Evolutionary conservation across 2,113 vertebrate species (phyloP).

Genomic region (Dascyllus trimaculatus): DNA sequence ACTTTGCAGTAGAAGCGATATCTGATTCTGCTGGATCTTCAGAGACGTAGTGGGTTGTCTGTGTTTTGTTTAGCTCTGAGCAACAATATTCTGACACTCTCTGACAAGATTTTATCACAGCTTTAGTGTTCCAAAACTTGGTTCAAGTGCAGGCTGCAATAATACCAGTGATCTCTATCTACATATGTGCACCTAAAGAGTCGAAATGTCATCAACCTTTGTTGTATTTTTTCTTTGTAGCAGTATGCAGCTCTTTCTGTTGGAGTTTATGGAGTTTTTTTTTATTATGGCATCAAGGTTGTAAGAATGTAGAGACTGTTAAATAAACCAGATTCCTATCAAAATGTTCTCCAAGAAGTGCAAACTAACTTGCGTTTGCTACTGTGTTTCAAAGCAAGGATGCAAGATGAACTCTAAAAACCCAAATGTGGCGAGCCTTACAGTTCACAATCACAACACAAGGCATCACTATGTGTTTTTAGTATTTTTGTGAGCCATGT

Average conservation of each 20-base stretch:
- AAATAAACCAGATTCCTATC: neutral
- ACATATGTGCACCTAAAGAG: neutral
- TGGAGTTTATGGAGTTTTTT: neutral
- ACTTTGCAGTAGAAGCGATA: neutral
- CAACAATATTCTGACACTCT: neutral
- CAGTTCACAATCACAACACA: conserved; percentile 9
- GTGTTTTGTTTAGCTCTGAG: neutral
- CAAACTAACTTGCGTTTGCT: conserved; percentile 4
- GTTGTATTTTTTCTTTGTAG: neutral
- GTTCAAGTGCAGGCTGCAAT: neutral
- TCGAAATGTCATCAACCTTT: neutral
- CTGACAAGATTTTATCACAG: neutral
- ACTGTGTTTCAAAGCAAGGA: neutral
- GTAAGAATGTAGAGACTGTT: neutral
- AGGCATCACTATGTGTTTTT: neutral
- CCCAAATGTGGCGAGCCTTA: neutral
- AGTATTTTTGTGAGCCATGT: neutral
- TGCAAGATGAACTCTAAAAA: neutral
- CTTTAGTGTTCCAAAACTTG: neutral
- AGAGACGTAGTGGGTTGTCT: neutral
- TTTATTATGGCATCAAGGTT: neutral
- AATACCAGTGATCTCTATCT: neutral
- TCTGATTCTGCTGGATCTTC: neutral
- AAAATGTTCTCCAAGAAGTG: neutral
- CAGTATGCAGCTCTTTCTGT: neutral